Evolutionary conservation across 1,140 invertebrate species (phyloP).

Genomic region (Drosophila pectinifera): DNA sequence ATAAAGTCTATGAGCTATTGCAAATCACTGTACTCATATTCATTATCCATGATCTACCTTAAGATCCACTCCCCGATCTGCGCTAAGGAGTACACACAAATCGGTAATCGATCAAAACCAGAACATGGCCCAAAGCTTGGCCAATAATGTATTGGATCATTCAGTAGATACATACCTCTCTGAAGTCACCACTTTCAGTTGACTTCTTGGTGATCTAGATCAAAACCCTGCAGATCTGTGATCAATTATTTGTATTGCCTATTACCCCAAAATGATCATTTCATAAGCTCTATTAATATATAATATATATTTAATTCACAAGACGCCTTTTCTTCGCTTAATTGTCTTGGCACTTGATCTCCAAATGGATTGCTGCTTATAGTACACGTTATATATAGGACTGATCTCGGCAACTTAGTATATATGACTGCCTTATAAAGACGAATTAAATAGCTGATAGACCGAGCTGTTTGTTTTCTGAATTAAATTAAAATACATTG

Average conservation of each 20-base stretch:
- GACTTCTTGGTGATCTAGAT: no score
- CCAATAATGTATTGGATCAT: no score
- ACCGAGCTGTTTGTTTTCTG: background rate
- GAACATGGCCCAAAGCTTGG: background rate
- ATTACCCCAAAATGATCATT: background rate
- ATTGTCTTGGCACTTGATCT: conserved; percentile 31
- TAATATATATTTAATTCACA: no score
- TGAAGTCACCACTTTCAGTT: background rate
- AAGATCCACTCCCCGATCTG: background rate
- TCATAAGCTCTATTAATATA: background rate
- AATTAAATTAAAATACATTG: background rate
- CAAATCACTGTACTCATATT: background rate
- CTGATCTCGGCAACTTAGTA: conserved; percentile 1
- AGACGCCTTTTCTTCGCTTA: conserved; percentile 14
- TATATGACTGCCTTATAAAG: background rate
- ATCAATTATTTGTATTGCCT: background rate
- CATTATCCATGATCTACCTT: conserved; percentile 35
- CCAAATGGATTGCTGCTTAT: conserved; percentile 8
- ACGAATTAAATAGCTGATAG: conserved; percentile 5
- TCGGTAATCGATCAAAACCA: conserved; percentile 9
- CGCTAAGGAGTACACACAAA: background rate
- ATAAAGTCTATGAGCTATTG: conserved; percentile 2
- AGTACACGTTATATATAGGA: background rate
- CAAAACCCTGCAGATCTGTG: no score
- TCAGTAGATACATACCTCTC: background rate